Base-by-base conservation (phyloP, 2,113 vertebrate genomes). In the Oenanthe melanoleuca region DNA sequence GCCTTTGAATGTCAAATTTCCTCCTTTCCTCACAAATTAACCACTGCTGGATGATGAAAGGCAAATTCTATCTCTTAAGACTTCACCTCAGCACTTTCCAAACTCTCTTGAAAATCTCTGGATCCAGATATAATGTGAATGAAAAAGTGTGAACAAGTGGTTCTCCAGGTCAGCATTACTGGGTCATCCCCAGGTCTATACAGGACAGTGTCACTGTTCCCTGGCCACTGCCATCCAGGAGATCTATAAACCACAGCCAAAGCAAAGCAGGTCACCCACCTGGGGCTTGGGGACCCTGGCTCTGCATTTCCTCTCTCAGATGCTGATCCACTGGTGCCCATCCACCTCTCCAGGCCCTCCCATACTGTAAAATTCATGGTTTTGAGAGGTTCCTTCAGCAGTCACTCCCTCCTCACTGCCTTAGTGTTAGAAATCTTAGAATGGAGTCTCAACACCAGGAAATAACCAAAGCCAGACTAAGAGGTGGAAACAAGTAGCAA, bases 11-110 rank as follows among this genome's bases (percentile, higher is more conserved):
- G 3, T 17, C 31, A 60, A 0, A 77, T 86, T 85, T 92, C 38
- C 47, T 84, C 50, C 31, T 82, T 87, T 89, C 85, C 79, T 88
- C 61, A 37, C 49, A 40, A 70, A 80, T 71, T 44, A 67, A 49
- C 52, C 16, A n/a, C 52, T 72, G 47, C 17, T 22, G 42, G 66
- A 55, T 49, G 66, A 92, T 6, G 22, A 34, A 88, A 91, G 77
- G 50, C 38, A 56, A 91, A 85, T 14, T 73, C 64, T 44, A 4
- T 6, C 47, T 78, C 40, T 60, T 52, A 70, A 70, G 90, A 59
- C 40, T 69, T 84, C 47, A 59, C 29, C 33, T 55, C 38, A 44
- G 52, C 64, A 38, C 28, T 29, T 92, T 55, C 29, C 47, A 44
- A 44, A 63, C 77, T 55, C 47, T 73, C 59, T 47, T 21, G 49